Conservation (phyloP, 2,113 vertebrate genomes). For the Barbus barbus region DNA sequence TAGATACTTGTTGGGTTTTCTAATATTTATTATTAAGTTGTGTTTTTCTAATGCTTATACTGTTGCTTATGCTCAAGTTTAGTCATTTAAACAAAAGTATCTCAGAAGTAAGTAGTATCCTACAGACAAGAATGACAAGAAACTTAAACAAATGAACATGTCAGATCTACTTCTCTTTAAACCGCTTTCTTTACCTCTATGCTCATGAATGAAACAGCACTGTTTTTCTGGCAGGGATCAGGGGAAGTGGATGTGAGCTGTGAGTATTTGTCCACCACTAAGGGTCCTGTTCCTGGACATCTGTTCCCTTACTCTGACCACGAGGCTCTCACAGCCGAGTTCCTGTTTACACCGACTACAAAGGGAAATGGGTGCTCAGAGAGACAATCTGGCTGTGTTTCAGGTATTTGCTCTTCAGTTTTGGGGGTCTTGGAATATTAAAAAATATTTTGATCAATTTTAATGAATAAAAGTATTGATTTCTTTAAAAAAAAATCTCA, state of each 20-base stretch:
- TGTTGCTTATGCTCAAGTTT: no score
- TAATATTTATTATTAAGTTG: neutral
- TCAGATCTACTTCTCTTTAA: no score
- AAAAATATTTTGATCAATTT: neutral
- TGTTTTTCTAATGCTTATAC: neutral
- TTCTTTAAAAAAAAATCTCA: neutral
- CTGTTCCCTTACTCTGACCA: conserved; percentile 89
- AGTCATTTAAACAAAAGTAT: neutral
- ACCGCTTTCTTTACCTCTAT: neutral
- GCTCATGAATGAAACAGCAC: neutral
- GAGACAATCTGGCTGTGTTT: conserved; percentile 42
- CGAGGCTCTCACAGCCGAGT: conserved; percentile 82
- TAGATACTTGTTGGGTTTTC: neutral
- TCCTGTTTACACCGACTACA: conserved; percentile 67
- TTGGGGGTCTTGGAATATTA: no score
- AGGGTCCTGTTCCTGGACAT: conserved; percentile 72
- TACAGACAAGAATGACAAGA: neutral
- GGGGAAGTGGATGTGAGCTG: conserved; percentile 75
- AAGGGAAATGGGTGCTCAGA: neutral
- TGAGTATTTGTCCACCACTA: conserved; percentile 83
- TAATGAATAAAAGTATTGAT: no score
- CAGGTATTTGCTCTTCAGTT: conserved; percentile 61
- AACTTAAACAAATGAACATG: no score
- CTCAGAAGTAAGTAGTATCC: neutral
- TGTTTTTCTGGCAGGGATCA: conserved; percentile 70